phyloP scores from a whole-genome alignment of 53 echinoderm and acorn worm genomes.

The Henricia sp. region DNA sequence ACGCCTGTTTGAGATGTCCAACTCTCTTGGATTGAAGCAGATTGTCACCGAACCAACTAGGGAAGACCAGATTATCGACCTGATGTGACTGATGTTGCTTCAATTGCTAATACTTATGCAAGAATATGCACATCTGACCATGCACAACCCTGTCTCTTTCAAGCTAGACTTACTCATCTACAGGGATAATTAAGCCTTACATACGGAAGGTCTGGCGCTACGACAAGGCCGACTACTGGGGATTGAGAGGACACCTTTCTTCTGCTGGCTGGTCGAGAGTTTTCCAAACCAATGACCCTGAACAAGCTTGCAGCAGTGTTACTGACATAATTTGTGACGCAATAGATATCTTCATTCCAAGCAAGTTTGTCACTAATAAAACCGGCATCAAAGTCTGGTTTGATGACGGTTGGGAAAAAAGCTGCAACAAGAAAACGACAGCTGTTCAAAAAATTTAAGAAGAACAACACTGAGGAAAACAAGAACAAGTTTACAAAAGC shows the following conservation, averaged over 20 bases:
- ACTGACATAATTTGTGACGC: conserved; percentile 63
- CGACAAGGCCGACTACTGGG: conserved; percentile 61
- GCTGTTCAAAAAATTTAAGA: conserved; percentile 42
- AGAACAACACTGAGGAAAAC: conserved; percentile 23
- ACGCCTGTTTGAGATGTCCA: conserved; percentile 47
- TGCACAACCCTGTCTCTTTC: conserved; percentile 59
- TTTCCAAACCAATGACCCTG: conserved; percentile 1
- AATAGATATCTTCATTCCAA: conserved; percentile 69
- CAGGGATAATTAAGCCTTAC: conserved; percentile 73
- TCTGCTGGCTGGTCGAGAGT: not conserved
- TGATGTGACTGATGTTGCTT: conserved; percentile 48
- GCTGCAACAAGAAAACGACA: conserved; percentile 33
- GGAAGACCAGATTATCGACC: conserved; percentile 63
- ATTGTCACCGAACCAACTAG: conserved; percentile 63
- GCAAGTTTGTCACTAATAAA: conserved; percentile 61
- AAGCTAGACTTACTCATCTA: conserved; percentile 35
- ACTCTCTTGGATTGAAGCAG: conserved; percentile 46
- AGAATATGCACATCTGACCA: conserved; percentile 68
- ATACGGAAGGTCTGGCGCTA: conserved; percentile 59
- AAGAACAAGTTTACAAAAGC: conserved; percentile 49
- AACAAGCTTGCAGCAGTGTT: conserved; percentile 63
- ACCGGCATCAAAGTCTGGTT: conserved; percentile 56
- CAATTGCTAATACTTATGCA: conserved; percentile 14
- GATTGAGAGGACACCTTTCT: not conserved
- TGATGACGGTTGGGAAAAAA: conserved; percentile 49